Evolutionary conservation across 2,113 vertebrate genomes (phyloP), one percentile per base, ranked within the genome.

Genomic region (Toxotes chatareus): DNA sequence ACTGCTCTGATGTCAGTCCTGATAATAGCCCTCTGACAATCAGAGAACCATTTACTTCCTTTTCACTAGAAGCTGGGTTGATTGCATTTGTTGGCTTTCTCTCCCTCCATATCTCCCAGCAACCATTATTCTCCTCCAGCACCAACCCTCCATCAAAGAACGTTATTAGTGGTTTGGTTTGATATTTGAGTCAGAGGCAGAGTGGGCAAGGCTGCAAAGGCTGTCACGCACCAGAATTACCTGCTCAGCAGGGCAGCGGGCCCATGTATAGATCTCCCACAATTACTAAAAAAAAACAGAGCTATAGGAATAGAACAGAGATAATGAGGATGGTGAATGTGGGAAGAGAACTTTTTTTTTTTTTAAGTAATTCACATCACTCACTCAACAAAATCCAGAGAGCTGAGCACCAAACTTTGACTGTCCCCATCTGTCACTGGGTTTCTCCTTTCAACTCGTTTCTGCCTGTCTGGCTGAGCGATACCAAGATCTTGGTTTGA

Each of bases 111-210:
- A 68, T 66, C 7, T 32, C 38, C 19, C 32, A 23, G 13, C 2
- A 73, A 34, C 69, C 34, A 77, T 71, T 76, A 53, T 73, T 67
- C 32, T 61, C 21, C 11, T 78, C 53, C 21, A 13, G 17, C 67
- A 73, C 34, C 36, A 64, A 47, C 36, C 21, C 36, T 56, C 36
- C 32, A 67, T 70, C 63, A 80, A 42, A 73, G 70, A 56, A 59
- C 0, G 5, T 59, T 69, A 79, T 84, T 81, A 77, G 40, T 23
- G 34, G 66, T 77, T 70, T 31, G 27, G 9, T 78, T 32, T 82
- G 77, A 81, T 61, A 79, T 27, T 21, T 62, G 38, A 62, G 46
- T 46, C 73, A 61, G 36, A 76, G 27, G 19, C 4, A 34, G 40
- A 32, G 44, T 32, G 13, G 34, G 14, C 1, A 21, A 60, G 0